Percentiles rank a stretch among this genome's conserved stretches.
Evolutionary conservation across 2,113 vertebrate genomes (phyloP).

Genomic region (Heterocephalus glaber): DNA sequence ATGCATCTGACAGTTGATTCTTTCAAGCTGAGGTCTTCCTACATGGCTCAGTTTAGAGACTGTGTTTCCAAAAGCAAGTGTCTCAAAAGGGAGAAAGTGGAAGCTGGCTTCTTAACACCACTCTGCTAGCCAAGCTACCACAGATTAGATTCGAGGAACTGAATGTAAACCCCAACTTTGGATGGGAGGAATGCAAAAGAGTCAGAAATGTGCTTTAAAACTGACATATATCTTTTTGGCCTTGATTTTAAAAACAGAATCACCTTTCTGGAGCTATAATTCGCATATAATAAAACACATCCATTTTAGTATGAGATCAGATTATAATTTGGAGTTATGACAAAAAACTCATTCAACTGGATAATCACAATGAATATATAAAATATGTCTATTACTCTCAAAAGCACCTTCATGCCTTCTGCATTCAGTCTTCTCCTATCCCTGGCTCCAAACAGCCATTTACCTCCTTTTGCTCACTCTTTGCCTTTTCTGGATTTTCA

Average conservation of each 20-base stretch:
- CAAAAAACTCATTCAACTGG: neutral
- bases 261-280: neutral
- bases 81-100: neutral
- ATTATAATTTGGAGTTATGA: neutral
- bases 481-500: neutral
- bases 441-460: neutral
- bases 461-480: neutral
- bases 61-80: neutral
- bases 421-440: neutral
- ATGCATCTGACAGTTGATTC: neutral
- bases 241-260: neutral
- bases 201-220: neutral
- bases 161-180: neutral
- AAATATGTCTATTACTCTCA: neutral
- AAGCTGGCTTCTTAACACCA: neutral
- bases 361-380: neutral
- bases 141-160: neutral
- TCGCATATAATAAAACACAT: neutral
- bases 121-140: neutral
- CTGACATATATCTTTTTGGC: neutral
- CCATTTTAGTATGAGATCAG: neutral
- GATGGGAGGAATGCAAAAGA: neutral
- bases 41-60: neutral
- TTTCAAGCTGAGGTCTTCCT: neutral
- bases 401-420: neutral